A percentile compares a stretch with the other conserved stretches of the same genome.
Evolutionary conservation across 37 sponge, comb jelly and placozoan species (phyloP).

Genomic region (Halisarca cf. caerulea): DNA sequence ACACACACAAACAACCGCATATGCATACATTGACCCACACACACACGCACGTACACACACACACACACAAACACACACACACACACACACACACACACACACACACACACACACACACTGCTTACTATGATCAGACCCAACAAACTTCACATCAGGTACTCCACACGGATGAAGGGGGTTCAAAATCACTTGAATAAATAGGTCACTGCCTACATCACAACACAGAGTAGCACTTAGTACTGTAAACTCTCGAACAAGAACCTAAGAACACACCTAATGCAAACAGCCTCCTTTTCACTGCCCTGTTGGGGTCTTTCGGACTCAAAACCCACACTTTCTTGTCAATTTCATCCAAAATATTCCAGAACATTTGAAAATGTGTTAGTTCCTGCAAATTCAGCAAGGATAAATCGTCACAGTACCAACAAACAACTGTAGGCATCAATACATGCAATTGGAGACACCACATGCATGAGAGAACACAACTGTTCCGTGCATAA

Average conservation of each 20-base stretch:
- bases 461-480: too few species aligned
- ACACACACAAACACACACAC: too few species aligned
- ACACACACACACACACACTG: neutral
- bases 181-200: neutral
- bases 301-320: neutral
- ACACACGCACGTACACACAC: too few species aligned
- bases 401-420: too few species aligned
- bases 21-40: too few species aligned
- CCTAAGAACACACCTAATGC: conserved; percentile 2
- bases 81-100: too few species aligned
- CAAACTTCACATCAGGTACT: neutral
- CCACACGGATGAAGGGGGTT: neutral
- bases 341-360: conserved; percentile 14
- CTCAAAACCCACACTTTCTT: neutral
- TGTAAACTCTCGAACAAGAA: too few species aligned
- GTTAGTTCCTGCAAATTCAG: neutral
- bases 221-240: too few species aligned
- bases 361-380: conserved; percentile 5
- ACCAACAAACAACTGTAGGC: too few species aligned
- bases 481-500: too few species aligned
- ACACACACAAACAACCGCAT: too few species aligned
- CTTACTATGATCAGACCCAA: conserved; percentile 4
- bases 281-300: neutral
- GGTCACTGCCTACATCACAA: neutral
- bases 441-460: too few species aligned